Percentiles rank a stretch among this genome's conserved stretches.
Conservation (phyloP, 2,113 vertebrate species). For the Ardeotis arabs region DNA sequence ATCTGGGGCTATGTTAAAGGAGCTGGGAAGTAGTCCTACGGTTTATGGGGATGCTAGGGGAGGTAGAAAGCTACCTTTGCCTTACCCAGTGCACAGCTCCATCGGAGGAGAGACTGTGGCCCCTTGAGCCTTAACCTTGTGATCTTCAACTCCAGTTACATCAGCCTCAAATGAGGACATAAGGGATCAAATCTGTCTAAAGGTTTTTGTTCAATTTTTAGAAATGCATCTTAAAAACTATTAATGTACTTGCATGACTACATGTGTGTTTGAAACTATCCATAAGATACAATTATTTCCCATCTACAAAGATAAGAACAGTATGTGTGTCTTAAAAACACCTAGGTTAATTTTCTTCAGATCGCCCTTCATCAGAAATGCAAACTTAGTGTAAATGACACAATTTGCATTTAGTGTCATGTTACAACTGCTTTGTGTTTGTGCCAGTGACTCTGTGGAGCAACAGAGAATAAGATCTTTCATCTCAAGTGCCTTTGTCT, state of each 20-base stretch:
- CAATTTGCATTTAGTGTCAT: background rate
- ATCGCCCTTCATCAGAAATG: background rate
- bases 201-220: constrained; percentile 12
- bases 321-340: background rate
- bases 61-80: background rate
- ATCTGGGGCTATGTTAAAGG: background rate
- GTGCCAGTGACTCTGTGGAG: background rate
- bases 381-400: constrained; percentile 23
- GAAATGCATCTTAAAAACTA: background rate
- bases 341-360: constrained; percentile 24
- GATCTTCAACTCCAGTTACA: background rate
- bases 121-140: background rate
- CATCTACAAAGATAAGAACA: background rate
- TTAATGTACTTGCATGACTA: background rate
- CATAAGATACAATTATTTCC: background rate
- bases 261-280: background rate
- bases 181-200: constrained; percentile 50
- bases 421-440: constrained; percentile 1
- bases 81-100: background rate
- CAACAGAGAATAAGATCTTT: constrained; percentile 20
- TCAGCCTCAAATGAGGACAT: constrained; percentile 22
- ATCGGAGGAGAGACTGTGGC: fast-evolving
- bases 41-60: background rate
- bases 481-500: constrained; percentile 24
- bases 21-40: fast-evolving